A percentile compares a stretch with the other conserved stretches of the same genome.
Conservation (phyloP, 2,888 invertebrate genomes). For the Leucania comma region DNA sequence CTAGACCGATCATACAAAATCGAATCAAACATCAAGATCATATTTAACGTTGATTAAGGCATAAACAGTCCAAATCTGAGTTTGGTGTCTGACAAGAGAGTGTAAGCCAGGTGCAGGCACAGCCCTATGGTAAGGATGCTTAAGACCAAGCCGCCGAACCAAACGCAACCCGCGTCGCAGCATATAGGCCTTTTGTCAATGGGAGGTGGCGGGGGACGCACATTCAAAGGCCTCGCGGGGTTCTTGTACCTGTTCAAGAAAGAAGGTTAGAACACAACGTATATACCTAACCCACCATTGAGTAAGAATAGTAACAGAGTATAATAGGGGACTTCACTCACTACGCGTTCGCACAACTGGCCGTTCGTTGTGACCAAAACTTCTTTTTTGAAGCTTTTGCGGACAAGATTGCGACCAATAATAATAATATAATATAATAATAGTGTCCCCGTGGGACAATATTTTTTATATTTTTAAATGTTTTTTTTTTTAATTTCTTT, state of each 20-base stretch:
- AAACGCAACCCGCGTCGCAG: constrained; percentile 78
- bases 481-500: too few relatives aligned
- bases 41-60: constrained; percentile 48
- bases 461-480: too few relatives aligned
- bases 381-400: too few relatives aligned
- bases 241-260: constrained; percentile 2
- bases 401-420: too few relatives aligned
- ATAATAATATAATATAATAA: too few relatives aligned
- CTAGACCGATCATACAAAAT: neutral
- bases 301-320: too few relatives aligned
- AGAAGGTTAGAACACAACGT: neutral
- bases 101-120: constrained; percentile 82
- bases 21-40: neutral
- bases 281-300: too few relatives aligned
- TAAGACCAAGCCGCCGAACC: constrained; percentile 78
- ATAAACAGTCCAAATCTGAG: constrained; percentile 83
- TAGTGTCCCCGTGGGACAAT: too few relatives aligned
- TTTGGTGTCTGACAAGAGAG: constrained; percentile 79
- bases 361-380: neutral
- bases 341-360: neutral
- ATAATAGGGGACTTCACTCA: too few relatives aligned
- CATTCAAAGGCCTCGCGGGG: neutral
- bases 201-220: neutral
- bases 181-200: constrained; percentile 75
- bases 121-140: constrained; percentile 77